These are phyloP conservation scores for Amniataba percoides DNA, from an alignment of 2,797 vertebrate species.

Conservation along the genomic window DNA sequence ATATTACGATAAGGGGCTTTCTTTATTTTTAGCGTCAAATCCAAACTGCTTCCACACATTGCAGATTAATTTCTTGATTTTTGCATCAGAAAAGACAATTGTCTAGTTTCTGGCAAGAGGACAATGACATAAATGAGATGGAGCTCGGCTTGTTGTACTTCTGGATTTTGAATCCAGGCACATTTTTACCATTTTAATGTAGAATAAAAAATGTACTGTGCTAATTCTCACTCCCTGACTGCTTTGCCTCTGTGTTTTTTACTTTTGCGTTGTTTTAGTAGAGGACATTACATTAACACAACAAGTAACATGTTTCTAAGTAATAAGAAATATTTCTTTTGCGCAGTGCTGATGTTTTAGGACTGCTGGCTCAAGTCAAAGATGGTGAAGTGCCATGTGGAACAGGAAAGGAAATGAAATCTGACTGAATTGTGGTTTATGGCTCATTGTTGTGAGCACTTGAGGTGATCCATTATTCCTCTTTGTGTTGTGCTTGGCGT, in stretches of 20 bases:
- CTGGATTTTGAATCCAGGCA: no score
- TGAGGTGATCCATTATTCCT: slow-evolving; percentile 25
- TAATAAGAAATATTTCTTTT: not conserved
- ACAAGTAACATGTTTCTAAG: not conserved
- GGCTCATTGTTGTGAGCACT: slow-evolving; percentile 20
- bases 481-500: slow-evolving; percentile 29
- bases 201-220: no score
- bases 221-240: no score
- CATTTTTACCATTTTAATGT: no score
- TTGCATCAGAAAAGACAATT: not conserved
- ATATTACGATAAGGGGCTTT: not conserved
- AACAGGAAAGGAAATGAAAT: slow-evolving; percentile 12
- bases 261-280: not conserved
- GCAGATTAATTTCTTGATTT: no score
- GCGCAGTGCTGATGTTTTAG: not conserved
- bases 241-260: no score
- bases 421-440: not conserved
- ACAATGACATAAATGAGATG: not conserved
- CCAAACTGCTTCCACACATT: not conserved
- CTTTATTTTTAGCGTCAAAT: not conserved
- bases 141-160: no score
- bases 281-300: not conserved
- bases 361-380: not conserved
- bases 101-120: no score
- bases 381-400: slow-evolving; percentile 4